Conservation (phyloP, 2,888 invertebrate species). For the Aquatica leii region DNA sequence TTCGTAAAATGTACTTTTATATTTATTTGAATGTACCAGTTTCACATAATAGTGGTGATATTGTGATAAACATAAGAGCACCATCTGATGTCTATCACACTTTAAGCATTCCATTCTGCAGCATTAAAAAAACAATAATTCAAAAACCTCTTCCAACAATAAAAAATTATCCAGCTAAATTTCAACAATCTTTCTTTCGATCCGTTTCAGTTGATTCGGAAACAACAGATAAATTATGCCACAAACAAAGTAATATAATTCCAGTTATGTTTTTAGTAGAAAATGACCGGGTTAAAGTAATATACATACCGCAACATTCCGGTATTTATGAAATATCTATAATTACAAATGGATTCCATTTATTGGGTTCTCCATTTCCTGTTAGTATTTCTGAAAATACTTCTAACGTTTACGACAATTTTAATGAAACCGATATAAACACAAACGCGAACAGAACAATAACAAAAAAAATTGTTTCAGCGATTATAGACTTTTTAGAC, state of each 20-base stretch:
- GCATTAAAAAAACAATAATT: slow-evolving; percentile 30
- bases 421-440: slow-evolving; percentile 29
- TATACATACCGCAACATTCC: slow-evolving; percentile 62
- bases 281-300: slow-evolving; percentile 64
- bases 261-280: slow-evolving; percentile 62
- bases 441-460: slow-evolving; percentile 29
- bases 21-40: slow-evolving; percentile 60
- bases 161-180: too few relatives aligned
- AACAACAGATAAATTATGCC: too few relatives aligned
- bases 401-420: slow-evolving; percentile 37
- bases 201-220: not conserved
- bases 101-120: slow-evolving; percentile 45
- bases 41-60: slow-evolving; percentile 38
- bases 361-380: slow-evolving; percentile 68
- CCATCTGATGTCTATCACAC: slow-evolving; percentile 54
- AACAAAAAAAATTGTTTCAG: slow-evolving; percentile 53
- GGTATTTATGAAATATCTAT: slow-evolving; percentile 68
- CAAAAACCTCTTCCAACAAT: slow-evolving; percentile 22
- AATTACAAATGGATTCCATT: slow-evolving; percentile 65
- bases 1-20: slow-evolving; percentile 66
- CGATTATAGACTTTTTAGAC: slow-evolving; percentile 50
- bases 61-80: slow-evolving; percentile 54
- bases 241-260: slow-evolving; percentile 55
- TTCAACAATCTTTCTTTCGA: slow-evolving; percentile 20
- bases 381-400: slow-evolving; percentile 58